A percentile compares a stretch with the other conserved stretches of the same genome.
These are phyloP conservation scores for Allygus modestus DNA, from an alignment of 2,888 invertebrate genomes.

Conservation along the genomic window DNA sequence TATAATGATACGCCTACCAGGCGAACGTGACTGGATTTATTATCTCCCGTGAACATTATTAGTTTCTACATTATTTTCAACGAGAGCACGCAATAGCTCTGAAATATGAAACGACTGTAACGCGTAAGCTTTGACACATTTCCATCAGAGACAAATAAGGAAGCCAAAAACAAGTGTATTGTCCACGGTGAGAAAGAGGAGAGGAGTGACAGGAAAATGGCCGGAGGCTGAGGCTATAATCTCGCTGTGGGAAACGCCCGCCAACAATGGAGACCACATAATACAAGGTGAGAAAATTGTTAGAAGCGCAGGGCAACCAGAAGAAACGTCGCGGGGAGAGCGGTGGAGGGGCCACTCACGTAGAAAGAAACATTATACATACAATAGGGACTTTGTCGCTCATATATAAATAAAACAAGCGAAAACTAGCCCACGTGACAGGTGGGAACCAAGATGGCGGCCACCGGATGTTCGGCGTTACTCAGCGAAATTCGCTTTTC, in stretches of 20 bases:
- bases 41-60: too few species aligned
- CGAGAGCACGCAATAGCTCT: too few species aligned
- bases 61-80: too few species aligned
- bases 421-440: constrained; percentile 49
- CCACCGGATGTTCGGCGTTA: constrained; percentile 53
- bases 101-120: too few species aligned
- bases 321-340: constrained; percentile 32
- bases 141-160: constrained; percentile 38
- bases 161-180: constrained; percentile 48
- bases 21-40: too few species aligned
- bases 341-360: constrained; percentile 49
- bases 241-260: constrained; percentile 60
- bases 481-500: constrained; percentile 64
- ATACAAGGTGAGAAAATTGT: constrained; percentile 64
- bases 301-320: constrained; percentile 51
- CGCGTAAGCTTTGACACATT: constrained; percentile 2
- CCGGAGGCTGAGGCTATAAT: not conserved
- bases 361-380: constrained; percentile 64
- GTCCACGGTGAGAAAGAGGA: constrained; percentile 50
- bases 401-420: constrained; percentile 64
- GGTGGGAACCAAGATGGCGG: constrained; percentile 59
- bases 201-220: constrained; percentile 59
- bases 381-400: constrained; percentile 64
- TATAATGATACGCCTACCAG: too few species aligned
- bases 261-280: constrained; percentile 58